Conservation (phyloP, 2,113 vertebrate species). For the Hippocampus zosterae region DNA sequence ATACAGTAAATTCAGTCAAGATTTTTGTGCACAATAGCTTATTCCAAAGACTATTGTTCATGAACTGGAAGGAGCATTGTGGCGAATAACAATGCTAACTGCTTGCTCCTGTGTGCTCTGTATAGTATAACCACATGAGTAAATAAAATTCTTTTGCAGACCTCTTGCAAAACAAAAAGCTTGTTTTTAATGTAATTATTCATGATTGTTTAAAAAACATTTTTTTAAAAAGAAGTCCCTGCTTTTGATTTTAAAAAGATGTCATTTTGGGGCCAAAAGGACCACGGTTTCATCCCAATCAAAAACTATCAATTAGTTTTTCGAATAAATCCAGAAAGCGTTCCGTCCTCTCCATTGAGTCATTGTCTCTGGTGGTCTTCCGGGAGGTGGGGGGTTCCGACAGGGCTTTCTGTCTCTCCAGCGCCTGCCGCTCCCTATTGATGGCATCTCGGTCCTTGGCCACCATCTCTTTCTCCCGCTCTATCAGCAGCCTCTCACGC, state of each 20-base stretch:
- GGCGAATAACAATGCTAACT: conserved; percentile 50
- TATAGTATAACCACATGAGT: conserved; percentile 74
- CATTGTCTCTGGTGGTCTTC: conserved; percentile 15
- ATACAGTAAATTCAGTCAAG: conserved; percentile 55
- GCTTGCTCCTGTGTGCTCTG: conserved; percentile 68
- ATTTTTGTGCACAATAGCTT: conserved; percentile 41
- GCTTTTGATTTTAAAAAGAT: neutral
- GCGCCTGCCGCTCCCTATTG: conserved; percentile 26
- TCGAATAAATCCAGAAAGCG: conserved; percentile 62
- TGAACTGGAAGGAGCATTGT: conserved; percentile 43
- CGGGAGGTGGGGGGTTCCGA: neutral
- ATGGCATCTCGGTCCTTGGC: conserved; percentile 57
- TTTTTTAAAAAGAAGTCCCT: neutral
- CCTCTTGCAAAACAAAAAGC: conserved; percentile 59
- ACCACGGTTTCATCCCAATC: conserved; percentile 2
- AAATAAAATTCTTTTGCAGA: conserved; percentile 77
- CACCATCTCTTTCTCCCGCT: conserved; percentile 51
- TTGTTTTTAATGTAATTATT: conserved; percentile 52
- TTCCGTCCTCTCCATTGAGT: conserved; percentile 49
- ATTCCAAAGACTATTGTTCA: conserved; percentile 46
- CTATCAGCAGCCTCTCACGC: conserved; percentile 58
- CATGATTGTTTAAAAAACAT: neutral
- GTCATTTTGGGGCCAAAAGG: neutral
- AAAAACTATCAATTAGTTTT: conserved; percentile 62
- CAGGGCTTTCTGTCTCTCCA: conserved; percentile 23